Conservation (phyloP, 2,888 invertebrate species). For the Mythimna vitellina region DNA sequence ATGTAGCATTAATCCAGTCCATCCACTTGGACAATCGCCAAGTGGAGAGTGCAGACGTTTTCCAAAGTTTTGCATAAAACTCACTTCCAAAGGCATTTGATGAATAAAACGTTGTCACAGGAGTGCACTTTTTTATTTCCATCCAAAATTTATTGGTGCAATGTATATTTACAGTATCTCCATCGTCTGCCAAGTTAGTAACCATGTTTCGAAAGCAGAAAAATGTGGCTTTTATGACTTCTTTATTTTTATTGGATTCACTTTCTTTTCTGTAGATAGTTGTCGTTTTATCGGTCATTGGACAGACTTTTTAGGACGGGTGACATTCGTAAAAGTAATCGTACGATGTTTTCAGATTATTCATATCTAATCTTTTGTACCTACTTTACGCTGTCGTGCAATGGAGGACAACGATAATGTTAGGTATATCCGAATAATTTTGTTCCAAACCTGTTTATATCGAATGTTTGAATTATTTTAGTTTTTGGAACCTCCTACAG, state of each 20-base stretch:
- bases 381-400: conserved; percentile 44
- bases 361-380: conserved; percentile 65
- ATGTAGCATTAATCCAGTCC: conserved; percentile 62
- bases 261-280: conserved; percentile 66
- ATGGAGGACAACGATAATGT: conserved; percentile 40
- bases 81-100: conserved; percentile 79
- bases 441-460: not conserved
- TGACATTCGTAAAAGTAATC: conserved; percentile 65
- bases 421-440: conserved; percentile 10
- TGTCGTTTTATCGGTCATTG: conserved; percentile 68
- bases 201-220: conserved; percentile 68
- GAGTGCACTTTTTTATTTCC: conserved; percentile 71
- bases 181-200: conserved; percentile 78
- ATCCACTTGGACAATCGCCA: conserved; percentile 78
- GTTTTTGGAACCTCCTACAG: not conserved
- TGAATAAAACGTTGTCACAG: conserved; percentile 75
- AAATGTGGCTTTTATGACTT: conserved; percentile 69
- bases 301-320: conserved; percentile 52
- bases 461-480: not conserved
- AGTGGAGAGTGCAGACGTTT: conserved; percentile 78
- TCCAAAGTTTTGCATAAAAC: conserved; percentile 80
- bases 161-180: conserved; percentile 77
- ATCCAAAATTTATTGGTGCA: conserved; percentile 77
- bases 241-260: conserved; percentile 65
- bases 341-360: conserved; percentile 64